A percentile compares a stretch with the other conserved stretches of the same genome.
Evolutionary conservation across 2,888 invertebrate genomes (phyloP).

Genomic region (Coleophora deauratella): DNA sequence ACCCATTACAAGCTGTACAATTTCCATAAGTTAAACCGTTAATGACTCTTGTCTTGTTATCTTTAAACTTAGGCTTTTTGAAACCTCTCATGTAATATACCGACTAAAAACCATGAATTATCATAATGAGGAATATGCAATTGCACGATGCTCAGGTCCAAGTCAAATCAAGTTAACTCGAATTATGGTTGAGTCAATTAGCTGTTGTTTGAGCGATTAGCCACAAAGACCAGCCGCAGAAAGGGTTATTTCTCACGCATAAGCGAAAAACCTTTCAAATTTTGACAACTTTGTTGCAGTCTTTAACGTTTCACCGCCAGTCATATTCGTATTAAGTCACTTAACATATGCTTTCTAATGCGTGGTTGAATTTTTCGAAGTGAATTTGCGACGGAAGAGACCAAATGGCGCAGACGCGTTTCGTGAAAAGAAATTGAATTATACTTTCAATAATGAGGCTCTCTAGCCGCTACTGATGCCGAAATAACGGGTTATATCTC

Average conservation of each 20-base stretch:
- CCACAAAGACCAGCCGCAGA: not conserved
- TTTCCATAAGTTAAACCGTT: slow-evolving; percentile 34
- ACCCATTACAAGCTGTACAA: slow-evolving; percentile 22
- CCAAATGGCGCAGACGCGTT: slow-evolving; percentile 54
- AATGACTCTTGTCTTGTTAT: slow-evolving; percentile 43
- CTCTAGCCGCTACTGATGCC: slow-evolving; percentile 60
- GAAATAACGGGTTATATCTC: slow-evolving; percentile 65
- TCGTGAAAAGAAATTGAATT: slow-evolving; percentile 65
- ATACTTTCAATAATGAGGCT: slow-evolving; percentile 54
- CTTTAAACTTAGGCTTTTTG: slow-evolving; percentile 28
- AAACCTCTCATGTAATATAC: slow-evolving; percentile 36
- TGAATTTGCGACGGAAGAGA: slow-evolving; percentile 21
- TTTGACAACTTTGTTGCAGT: too few relatives aligned
- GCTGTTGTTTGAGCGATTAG: not conserved
- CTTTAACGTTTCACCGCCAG: slow-evolving; percentile 5
- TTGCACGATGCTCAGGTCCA: slow-evolving; percentile 59
- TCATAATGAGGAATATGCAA: slow-evolving; percentile 63
- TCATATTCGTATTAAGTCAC: slow-evolving; percentile 40
- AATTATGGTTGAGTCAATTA: slow-evolving; percentile 14
- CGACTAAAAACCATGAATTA: slow-evolving; percentile 40
- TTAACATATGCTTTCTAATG: too few relatives aligned
- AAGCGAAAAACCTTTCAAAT: too few relatives aligned
- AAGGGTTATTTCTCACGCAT: not conserved
- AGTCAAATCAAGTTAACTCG: slow-evolving; percentile 46
- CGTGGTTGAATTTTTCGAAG: too few relatives aligned